phyloP scores from a whole-genome alignment of 2,888 invertebrate species.

The Urechis unicinctus region DNA sequence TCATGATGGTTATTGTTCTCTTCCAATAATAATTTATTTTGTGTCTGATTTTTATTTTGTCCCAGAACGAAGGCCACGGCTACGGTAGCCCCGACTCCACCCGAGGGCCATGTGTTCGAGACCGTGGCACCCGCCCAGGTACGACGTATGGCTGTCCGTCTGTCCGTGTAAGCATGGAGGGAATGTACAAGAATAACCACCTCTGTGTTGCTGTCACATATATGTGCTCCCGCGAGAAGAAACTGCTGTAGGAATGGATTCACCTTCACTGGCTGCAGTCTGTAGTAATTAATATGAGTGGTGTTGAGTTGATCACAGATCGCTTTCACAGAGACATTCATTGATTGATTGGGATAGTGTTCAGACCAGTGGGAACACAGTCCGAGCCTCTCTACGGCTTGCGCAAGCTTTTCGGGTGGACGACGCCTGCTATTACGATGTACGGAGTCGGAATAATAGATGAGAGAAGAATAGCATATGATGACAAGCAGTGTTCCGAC shows the following conservation, averaged over 20 bases:
- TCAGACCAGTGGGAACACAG: too few relatives aligned
- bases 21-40: conserved; percentile 7
- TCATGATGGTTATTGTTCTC: conserved; percentile 14
- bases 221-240: conserved; percentile 3
- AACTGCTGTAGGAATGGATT: conserved; percentile 8
- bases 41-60: conserved; percentile 7
- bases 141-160: conserved; percentile 29
- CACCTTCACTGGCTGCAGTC: conserved; percentile 2
- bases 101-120: conserved; percentile 12
- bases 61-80: conserved; percentile 20
- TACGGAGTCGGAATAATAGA: too few relatives aligned
- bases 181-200: conserved; percentile 24
- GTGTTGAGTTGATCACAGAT: too few relatives aligned
- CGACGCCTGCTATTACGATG: too few relatives aligned
- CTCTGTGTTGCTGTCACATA: conserved; percentile 10
- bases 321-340: too few relatives aligned
- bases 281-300: too few relatives aligned
- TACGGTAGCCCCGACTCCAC: neutral
- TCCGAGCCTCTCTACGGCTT: too few relatives aligned
- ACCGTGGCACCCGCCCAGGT: conserved; percentile 30
- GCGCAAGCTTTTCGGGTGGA: too few relatives aligned
- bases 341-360: too few relatives aligned
- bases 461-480: too few relatives aligned
- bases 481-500: too few relatives aligned
- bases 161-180: conserved; percentile 61